phyloP scores from a whole-genome alignment of 2,888 invertebrate species.

The Gastrophysa polygoni region DNA sequence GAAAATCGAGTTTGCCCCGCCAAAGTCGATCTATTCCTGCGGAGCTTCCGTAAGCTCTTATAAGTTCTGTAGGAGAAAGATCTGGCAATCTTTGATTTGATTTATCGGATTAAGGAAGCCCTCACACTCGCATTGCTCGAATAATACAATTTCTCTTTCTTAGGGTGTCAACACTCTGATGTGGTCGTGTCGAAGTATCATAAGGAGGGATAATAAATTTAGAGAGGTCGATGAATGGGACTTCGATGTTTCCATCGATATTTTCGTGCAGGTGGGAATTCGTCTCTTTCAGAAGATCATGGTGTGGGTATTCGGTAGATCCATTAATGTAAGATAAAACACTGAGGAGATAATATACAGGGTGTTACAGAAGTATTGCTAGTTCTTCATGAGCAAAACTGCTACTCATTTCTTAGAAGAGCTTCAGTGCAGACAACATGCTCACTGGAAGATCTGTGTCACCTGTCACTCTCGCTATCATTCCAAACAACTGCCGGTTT shows the following conservation, averaged over 20 bases:
- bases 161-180: conserved; percentile 43
- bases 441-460: too few relatives aligned
- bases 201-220: conserved; percentile 39
- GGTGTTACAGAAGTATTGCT: too few relatives aligned
- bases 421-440: too few relatives aligned
- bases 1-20: conserved; percentile 32
- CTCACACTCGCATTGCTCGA: conserved; percentile 41
- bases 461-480: too few relatives aligned
- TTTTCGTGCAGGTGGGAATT: background rate
- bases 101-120: conserved; percentile 53
- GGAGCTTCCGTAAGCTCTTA: conserved; percentile 40
- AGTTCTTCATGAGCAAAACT: too few relatives aligned
- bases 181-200: conserved; percentile 36
- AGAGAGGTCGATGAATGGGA: conserved; percentile 18
- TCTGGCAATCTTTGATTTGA: conserved; percentile 53
- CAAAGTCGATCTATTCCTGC: conserved; percentile 35
- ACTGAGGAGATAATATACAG: too few relatives aligned
- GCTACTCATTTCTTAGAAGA: too few relatives aligned
- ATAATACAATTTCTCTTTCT: conserved; percentile 48
- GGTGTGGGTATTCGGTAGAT: too few relatives aligned
- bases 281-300: too few relatives aligned
- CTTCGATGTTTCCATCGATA: background rate
- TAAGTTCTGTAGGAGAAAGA: conserved; percentile 40
- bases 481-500: too few relatives aligned
- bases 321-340: too few relatives aligned